Conservation (phyloP, 2,888 invertebrate species). For the Ceratothoa steindachneri region DNA sequence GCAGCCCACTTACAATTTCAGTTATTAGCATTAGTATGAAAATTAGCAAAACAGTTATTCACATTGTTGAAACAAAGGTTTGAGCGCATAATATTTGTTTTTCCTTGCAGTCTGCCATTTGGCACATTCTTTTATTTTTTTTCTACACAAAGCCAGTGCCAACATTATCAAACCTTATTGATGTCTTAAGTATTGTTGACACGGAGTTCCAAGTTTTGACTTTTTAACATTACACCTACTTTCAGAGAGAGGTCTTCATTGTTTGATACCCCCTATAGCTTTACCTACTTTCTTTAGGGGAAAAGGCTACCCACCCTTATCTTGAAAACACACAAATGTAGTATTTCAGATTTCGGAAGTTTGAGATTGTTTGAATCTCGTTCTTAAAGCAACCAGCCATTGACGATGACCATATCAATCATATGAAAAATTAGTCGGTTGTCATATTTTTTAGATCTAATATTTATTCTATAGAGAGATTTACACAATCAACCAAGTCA, state of each 20-base stretch:
- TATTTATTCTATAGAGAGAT: not conserved
- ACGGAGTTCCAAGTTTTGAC: not conserved
- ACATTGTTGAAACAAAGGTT: not conserved
- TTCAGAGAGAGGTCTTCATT: not conserved
- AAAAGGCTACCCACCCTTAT: constrained; percentile 6
- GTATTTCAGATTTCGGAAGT: not conserved
- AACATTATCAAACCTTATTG: not conserved
- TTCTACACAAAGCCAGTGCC: constrained; percentile 1
- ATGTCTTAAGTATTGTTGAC: not conserved
- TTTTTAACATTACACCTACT: not conserved
- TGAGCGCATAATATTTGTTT: constrained; percentile 12
- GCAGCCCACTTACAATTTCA: no score
- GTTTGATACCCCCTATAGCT: not conserved
- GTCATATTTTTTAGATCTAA: constrained; percentile 22
- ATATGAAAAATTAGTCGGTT: constrained; percentile 21
- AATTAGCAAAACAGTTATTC: constrained; percentile 4
- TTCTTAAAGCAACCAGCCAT: constrained; percentile 22
- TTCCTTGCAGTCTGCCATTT: not conserved
- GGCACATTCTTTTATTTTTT: not conserved
- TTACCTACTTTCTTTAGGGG: constrained; percentile 1
- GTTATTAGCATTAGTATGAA: no score
- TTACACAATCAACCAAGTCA: no score
- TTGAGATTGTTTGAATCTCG: not conserved
- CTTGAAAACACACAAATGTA: constrained; percentile 7
- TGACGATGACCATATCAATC: constrained; percentile 20